phyloP scores from a whole-genome alignment of 37 sponge, comb jelly and placozoan genomes.

The Ephydatia muelleri region DNA sequence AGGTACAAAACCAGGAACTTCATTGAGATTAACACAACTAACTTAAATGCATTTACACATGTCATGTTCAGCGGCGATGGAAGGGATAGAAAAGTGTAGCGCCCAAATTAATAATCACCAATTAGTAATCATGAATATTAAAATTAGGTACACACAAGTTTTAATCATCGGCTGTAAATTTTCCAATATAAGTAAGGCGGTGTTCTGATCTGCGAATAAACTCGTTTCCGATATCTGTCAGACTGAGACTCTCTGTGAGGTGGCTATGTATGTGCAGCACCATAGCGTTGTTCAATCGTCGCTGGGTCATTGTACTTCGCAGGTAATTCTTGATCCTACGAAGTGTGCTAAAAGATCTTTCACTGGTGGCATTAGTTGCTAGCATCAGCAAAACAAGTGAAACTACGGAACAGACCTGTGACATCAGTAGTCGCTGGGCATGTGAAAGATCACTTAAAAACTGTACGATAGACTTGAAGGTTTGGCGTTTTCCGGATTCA shows the following conservation, averaged over 20 bases:
- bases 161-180: not conserved
- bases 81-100: too few species aligned
- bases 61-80: too few species aligned
- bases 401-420: conserved; percentile 14
- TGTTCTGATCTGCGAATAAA: conserved; percentile 29
- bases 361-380: conserved; percentile 45
- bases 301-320: conserved; percentile 49
- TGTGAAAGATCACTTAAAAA: not conserved
- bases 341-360: conserved; percentile 49
- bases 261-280: conserved; percentile 39
- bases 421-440: conserved; percentile 4
- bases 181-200: conserved; percentile 21
- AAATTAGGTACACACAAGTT: not conserved
- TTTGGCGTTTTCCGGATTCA: too few species aligned
- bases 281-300: conserved; percentile 44
- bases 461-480: too few species aligned
- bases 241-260: conserved; percentile 11
- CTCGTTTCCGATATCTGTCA: conserved; percentile 22
- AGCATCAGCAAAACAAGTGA: conserved; percentile 39
- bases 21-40: too few species aligned
- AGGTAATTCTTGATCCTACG: conserved; percentile 58
- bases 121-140: not conserved
- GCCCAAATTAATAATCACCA: conserved; percentile 2
- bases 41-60: too few species aligned
- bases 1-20: too few species aligned